Evolutionary conservation across 1,140 invertebrate species (phyloP), one percentile per base, ranked within the genome.

Genomic region (Kradibia gibbosae): DNA sequence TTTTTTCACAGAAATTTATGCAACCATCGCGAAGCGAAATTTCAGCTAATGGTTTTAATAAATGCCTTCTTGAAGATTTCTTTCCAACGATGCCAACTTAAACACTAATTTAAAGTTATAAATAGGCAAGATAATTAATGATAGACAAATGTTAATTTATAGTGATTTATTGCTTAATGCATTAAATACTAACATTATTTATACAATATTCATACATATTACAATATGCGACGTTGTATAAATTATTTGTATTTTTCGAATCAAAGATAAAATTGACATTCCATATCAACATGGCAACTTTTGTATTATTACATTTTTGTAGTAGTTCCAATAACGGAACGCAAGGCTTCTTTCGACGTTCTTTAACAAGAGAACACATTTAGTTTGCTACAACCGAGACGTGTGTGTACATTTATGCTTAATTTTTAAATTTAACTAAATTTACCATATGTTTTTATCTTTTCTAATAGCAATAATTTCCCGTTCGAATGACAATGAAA

Each of bases 161-260:
- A 80, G 65, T 74, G 57, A 74, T 80, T 74, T 81, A 81, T 81
- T 75, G 72, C 72, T 81, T 70, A 77, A 55, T 31, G 60, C 67
- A 81, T 71, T 65, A 77, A 25, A 67, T 25, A 77, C 60, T 81
- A 81, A 60, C 65, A 72, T 25, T 53, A 77, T 81, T 76, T 81
- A 81, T 81, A 81, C 74, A 81, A 77, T 25, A 50, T 75, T 81
- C 74, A 74, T 80, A 74, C 71, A 81, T 81, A 76, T 57, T 81
- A 39, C 45, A n/a, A 77, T 77, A 57, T 77, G 74, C 74, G 60
- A 77, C 45, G 31, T 57, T 77, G 80, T 71, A 62, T 77, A 81
- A 62, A 81, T 36, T 76, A 81, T 81, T 76, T 81, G 60, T 77
- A 81, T 81, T 71, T 3, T 17, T 81, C 50, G 0, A 55, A 70